Evolutionary conservation across 2,888 invertebrate species (phyloP), one percentile per base, ranked within the genome.

Genomic region (Apodemia zela): DNA sequence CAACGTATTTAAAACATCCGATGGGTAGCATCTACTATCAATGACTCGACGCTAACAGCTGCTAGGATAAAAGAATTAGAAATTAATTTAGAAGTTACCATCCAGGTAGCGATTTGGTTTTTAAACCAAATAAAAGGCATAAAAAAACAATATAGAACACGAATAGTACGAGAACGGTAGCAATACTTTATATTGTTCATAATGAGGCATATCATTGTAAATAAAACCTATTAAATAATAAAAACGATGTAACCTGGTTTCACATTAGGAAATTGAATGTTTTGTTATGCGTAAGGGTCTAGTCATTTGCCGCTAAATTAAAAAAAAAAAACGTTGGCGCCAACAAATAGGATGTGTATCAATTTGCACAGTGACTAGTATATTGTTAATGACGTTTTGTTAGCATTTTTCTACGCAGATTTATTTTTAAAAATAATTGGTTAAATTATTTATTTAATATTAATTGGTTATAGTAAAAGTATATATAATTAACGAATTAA

Each of bases 21-120:
- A 49, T 10, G 13, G n/a, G 8, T 49, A 49, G 5, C 6, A 47
- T n/a, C 4, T 47, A 18, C 17, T 18, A 18, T 42, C 18, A 61
- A 82, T 90, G 90, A 90, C 87, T 89, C 81, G 79, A 78, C 90
- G 84, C 71, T 80, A 84, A 82, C 77, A 68, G 75, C 74, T 73
- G 76, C 75, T 84, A 82, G 38, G 10, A 38, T 38, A 10, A 82
- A 84, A 86, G 81, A 84, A 71, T 21, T 18, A 18, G 76, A 84
- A 88, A 89, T 88, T 86, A 87, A 89, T 90, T 89, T 85, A 76
- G 75, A 73, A 83, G 76, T 73, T 74, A 72, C 73, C 71, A 68
- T 74, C 75, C 89, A 87, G 89, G 86, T 88, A 89, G 84, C 75
- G 67, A 69, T 76, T 76, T 73, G 76, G 79, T 80, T 81, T 77